A percentile compares a stretch with the other conserved stretches of the same genome.
These are phyloP conservation scores for Mechanitis mazaeus DNA, from an alignment of 2,888 invertebrate genomes.

Conservation along the genomic window DNA sequence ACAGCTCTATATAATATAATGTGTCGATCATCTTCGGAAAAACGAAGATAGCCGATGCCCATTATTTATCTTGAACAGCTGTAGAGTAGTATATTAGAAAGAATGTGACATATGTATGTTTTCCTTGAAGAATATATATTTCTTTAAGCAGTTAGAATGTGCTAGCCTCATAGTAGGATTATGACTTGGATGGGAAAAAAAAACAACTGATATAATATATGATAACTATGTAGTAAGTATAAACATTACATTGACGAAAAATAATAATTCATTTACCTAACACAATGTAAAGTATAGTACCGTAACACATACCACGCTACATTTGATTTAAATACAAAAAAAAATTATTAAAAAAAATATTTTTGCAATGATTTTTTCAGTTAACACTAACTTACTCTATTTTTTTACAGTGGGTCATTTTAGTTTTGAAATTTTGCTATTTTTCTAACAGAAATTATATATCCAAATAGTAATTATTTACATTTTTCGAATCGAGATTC, in stretches of 20 bases:
- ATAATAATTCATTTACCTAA: constrained; percentile 71
- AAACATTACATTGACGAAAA: constrained; percentile 75
- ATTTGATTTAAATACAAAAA: constrained; percentile 29
- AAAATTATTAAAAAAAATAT: constrained; percentile 15
- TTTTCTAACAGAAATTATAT: constrained; percentile 33
- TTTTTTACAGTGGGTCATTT: constrained; percentile 1
- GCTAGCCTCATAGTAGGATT: too few species aligned
- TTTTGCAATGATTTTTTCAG: constrained; percentile 8
- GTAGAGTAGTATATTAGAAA: too few species aligned
- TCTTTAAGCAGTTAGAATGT: too few species aligned
- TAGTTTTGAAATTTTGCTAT: neutral
- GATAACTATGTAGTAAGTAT: constrained; percentile 77
- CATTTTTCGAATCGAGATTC: constrained; percentile 57
- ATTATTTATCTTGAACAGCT: too few species aligned
- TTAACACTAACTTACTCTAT: too few species aligned
- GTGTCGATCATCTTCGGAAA: too few species aligned
- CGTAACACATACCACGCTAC: constrained; percentile 73
- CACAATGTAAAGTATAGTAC: constrained; percentile 52
- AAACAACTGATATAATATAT: constrained; percentile 69
- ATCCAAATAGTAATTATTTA: constrained; percentile 62
- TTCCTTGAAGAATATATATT: too few species aligned
- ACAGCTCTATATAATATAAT: too few species aligned
- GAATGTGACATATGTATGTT: too few species aligned
- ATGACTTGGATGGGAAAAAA: constrained; percentile 39
- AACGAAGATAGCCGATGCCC: too few species aligned